A percentile compares a stretch with the other conserved stretches of the same genome.
These are phyloP conservation scores for Leptoclinus maculatus DNA, from an alignment of 2,797 vertebrate species.

Conservation along the genomic window DNA sequence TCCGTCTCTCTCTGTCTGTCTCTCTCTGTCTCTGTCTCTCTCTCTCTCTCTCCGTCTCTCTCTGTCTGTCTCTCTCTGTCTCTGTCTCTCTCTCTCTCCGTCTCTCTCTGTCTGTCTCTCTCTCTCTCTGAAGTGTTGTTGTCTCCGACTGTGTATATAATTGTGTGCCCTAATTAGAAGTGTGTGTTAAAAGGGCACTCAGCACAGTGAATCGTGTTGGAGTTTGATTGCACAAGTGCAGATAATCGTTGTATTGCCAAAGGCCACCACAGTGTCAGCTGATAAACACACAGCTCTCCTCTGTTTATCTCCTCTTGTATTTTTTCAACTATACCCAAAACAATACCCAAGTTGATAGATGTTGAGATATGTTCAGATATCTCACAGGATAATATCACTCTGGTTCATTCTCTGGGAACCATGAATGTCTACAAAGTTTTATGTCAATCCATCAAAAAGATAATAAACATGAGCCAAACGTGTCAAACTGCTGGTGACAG, in stretches of 20 bases:
- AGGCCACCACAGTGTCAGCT: not conserved
- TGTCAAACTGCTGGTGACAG: too few species aligned
- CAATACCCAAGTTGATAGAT: too few species aligned
- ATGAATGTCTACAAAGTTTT: not conserved
- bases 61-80: too few species aligned
- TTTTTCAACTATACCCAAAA: too few species aligned
- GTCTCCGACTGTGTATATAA: not conserved
- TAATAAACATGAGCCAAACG: not conserved
- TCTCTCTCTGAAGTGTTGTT: not conserved
- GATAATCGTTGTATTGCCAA: not conserved
- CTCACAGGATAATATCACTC: too few species aligned
- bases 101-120: too few species aligned
- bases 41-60: too few species aligned
- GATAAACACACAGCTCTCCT: not conserved
- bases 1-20: too few species aligned
- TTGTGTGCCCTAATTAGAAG: not conserved
- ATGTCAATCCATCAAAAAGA: not conserved
- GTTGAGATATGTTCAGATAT: too few species aligned
- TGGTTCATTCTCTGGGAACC: not conserved
- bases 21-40: not conserved
- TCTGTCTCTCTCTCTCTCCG: too few species aligned
- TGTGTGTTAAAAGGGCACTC: not conserved
- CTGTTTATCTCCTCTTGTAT: too few species aligned
- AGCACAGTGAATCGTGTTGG: not conserved
- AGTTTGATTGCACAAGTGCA: slow-evolving; percentile 13